Conservation (phyloP, 2,113 vertebrate species). For the Limnothrissa miodon region DNA sequence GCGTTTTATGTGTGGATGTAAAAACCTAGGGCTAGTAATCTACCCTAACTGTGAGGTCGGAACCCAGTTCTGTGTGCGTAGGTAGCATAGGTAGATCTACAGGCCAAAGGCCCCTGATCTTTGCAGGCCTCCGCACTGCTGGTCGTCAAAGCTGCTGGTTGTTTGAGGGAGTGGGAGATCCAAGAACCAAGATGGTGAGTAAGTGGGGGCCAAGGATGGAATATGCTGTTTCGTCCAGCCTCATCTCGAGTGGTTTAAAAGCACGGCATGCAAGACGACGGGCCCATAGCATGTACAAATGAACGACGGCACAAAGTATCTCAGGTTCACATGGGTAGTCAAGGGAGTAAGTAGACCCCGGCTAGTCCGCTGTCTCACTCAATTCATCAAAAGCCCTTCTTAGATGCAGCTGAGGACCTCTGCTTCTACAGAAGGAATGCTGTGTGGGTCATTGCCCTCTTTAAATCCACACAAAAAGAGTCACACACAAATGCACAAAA, state of each 20-base stretch:
- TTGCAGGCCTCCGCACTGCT: not conserved
- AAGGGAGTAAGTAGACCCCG: not conserved
- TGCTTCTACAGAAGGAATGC: conserved; percentile 9
- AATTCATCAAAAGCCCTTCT: conserved; percentile 1
- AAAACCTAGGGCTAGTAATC: not conserved
- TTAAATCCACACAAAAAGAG: not conserved
- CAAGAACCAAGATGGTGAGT: not conserved
- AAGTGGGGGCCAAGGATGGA: not conserved
- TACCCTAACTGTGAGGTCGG: not conserved
- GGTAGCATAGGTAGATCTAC: not conserved
- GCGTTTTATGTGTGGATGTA: not conserved
- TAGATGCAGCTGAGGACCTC: conserved; percentile 4
- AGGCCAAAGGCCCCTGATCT: not conserved
- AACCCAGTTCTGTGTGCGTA: not conserved
- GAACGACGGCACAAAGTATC: not conserved
- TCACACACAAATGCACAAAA: conserved; percentile 13
- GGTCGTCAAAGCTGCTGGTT: conserved; percentile 4
- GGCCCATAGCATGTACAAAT: not conserved
- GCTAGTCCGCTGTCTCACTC: not conserved
- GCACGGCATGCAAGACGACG: not conserved
- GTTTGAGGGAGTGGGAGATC: not conserved
- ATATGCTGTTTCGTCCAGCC: not conserved
- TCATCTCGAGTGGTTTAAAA: not conserved
- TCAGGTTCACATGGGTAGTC: not conserved
- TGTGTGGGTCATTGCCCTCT: not conserved